A percentile compares a stretch with the other conserved stretches of the same genome.
Evolutionary conservation across 2,797 vertebrate genomes (phyloP).

Genomic region (Pteropus rufus): DNA sequence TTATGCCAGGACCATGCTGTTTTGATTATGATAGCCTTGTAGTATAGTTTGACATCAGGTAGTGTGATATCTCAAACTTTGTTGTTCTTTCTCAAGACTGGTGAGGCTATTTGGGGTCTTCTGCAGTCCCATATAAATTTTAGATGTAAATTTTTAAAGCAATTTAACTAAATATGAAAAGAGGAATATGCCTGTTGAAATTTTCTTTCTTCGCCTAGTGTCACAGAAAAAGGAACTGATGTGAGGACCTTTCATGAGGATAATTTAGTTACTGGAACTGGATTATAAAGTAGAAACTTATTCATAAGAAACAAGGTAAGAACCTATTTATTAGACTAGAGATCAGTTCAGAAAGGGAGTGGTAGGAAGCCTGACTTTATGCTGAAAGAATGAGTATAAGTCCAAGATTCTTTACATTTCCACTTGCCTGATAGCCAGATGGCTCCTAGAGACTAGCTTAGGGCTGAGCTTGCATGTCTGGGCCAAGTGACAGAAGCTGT

Average conservation of each 20-base stretch:
- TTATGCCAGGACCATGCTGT: no score
- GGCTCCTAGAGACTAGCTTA: not conserved
- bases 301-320: not conserved
- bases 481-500: not conserved
- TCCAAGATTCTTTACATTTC: not conserved
- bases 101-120: no score
- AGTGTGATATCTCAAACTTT: no score
- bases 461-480: not conserved
- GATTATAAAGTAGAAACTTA: not conserved
- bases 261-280: not conserved
- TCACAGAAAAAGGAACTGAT: not conserved
- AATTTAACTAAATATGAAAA: no score
- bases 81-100: no score
- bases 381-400: not conserved
- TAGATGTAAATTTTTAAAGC: no score
- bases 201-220: no score
- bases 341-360: not conserved
- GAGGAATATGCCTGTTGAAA: no score
- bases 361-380: not conserved
- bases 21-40: no score
- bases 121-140: no score
- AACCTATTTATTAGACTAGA: not conserved
- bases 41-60: no score
- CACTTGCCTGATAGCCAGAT: not conserved
- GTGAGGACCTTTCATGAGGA: not conserved